These are phyloP conservation scores for Pampus argenteus DNA, from an alignment of 2,797 vertebrate species.

Conservation along the genomic window DNA sequence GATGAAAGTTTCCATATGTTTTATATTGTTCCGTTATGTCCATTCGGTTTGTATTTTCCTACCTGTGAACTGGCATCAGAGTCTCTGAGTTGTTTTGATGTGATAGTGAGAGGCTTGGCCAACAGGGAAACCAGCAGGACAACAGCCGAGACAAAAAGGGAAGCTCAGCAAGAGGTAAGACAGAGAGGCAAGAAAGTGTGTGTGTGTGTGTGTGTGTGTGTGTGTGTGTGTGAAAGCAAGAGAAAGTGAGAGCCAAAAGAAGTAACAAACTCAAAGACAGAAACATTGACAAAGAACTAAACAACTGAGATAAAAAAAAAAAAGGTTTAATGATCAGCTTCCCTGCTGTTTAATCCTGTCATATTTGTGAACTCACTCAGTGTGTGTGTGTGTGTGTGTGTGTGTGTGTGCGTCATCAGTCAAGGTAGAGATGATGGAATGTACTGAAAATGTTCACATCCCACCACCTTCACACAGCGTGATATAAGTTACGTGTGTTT, in stretches of 20 bases:
- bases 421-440: conserved; percentile 33
- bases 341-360: conserved; percentile 26
- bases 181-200: background rate
- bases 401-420: conserved; percentile 22
- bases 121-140: conserved; percentile 46
- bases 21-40: conserved; percentile 16
- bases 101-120: conserved; percentile 26
- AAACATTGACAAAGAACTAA: conserved; percentile 1
- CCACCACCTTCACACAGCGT: no score
- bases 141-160: conserved; percentile 29
- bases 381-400: conserved; percentile 12
- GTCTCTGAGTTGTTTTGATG: conserved; percentile 36
- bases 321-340: conserved; percentile 39
- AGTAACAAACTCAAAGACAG: background rate
- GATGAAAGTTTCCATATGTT: conserved; percentile 11
- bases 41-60: background rate
- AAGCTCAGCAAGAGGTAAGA: conserved; percentile 35
- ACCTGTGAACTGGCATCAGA: conserved; percentile 13
- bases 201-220: conserved; percentile 21
- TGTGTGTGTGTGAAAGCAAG: background rate
- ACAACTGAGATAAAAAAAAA: conserved; percentile 3
- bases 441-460: no score
- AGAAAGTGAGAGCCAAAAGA: background rate
- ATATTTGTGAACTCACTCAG: conserved; percentile 6
- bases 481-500: no score